A percentile compares a stretch with the other conserved stretches of the same genome.
phyloP scores from a whole-genome alignment of 2,113 vertebrate genomes.

The Tapirus terrestris region DNA sequence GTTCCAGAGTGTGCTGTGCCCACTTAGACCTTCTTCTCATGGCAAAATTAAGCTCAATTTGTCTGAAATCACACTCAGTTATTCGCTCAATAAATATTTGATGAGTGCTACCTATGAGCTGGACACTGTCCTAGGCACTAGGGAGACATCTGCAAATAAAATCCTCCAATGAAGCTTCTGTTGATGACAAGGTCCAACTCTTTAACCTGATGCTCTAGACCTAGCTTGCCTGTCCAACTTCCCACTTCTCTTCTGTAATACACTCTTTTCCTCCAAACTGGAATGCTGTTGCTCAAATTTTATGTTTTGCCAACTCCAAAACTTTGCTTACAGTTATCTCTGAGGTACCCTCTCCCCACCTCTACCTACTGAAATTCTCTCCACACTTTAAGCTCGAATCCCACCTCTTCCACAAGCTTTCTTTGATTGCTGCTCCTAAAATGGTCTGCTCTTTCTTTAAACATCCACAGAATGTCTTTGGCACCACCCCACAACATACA shows the following conservation, averaged over 20 bases:
- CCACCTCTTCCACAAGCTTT: neutral
- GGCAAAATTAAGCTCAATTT: conserved; percentile 1
- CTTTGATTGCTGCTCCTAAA: neutral
- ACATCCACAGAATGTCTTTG: neutral
- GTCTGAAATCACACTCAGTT: conserved; percentile 27
- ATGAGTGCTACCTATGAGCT: neutral
- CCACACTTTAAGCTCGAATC: neutral
- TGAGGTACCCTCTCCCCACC: neutral
- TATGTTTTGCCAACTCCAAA: conserved; percentile 16
- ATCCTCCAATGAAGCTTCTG: neutral
- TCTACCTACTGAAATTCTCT: conserved; percentile 26
- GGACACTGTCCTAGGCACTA: neutral
- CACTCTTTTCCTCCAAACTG: neutral
- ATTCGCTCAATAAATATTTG: neutral
- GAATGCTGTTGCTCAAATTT: neutral
- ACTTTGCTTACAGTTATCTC: neutral
- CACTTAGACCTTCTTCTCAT: neutral
- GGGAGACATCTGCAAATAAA: neutral
- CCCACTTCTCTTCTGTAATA: neutral
- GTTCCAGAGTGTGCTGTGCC: neutral
- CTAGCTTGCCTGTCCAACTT: neutral
- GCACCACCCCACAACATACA: neutral
- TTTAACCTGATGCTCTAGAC: neutral
- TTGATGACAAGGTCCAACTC: neutral
- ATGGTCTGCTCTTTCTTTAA: conserved; percentile 2